These are phyloP conservation scores for Neodiprion pinetum DNA, from an alignment of 1,140 invertebrate genomes.

Conservation along the genomic window DNA sequence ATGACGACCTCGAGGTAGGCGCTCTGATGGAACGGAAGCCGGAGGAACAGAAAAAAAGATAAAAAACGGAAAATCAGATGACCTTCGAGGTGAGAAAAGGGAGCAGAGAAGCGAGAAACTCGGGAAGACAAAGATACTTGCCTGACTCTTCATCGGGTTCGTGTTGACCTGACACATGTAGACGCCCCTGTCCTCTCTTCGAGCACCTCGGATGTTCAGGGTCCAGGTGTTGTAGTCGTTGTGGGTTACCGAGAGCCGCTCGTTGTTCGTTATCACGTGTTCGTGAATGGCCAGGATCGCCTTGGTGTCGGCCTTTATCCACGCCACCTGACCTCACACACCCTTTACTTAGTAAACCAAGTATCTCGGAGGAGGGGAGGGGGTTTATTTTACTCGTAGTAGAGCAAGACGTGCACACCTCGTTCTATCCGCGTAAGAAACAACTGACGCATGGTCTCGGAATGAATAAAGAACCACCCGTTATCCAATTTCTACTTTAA, in stretches of 20 bases:
- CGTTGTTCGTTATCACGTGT: constrained; percentile 91
- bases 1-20: constrained; percentile 88
- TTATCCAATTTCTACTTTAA: too few species aligned
- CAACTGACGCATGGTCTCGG: too few species aligned
- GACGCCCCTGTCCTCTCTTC: constrained; percentile 83
- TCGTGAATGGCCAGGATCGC: constrained; percentile 91
- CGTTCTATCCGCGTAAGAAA: too few species aligned
- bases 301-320: constrained; percentile 93
- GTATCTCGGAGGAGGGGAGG: not conserved
- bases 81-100: not conserved
- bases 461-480: too few species aligned
- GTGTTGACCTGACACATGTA: constrained; percentile 96
- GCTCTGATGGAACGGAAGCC: constrained; percentile 66
- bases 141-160: constrained; percentile 92
- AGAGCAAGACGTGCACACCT: not conserved
- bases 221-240: constrained; percentile 89
- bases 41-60: not conserved
- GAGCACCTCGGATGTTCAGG: constrained; percentile 81
- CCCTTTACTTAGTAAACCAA: constrained; percentile 18
- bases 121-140: constrained; percentile 53
- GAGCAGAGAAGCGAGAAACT: not conserved
- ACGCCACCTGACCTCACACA: constrained; percentile 75
- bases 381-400: not conserved
- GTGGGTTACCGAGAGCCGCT: constrained; percentile 83
- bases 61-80: not conserved